Evolutionary conservation across 2,797 vertebrate species (phyloP), one percentile per base, ranked within the genome.

Genomic region (Fratercula arctica): DNA sequence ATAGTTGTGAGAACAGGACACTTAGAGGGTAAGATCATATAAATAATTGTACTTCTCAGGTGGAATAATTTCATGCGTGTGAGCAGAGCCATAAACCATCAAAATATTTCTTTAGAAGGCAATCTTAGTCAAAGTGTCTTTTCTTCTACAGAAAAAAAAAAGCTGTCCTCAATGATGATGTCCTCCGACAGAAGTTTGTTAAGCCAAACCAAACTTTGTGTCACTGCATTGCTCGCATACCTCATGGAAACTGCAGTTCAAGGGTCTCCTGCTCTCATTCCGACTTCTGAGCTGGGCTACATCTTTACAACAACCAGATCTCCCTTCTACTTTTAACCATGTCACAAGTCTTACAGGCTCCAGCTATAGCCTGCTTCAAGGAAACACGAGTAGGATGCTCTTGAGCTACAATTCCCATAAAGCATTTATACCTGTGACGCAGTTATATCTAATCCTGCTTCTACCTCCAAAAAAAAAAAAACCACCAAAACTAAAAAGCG

Each of bases 201-300:
- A 82, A 84, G 33, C 3, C 46, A 87, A 88, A 69, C 9, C 20
- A 41, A 91, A 28, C 3, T 13, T 4, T 14, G 31, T 39, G 11
- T 57, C 29, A 57, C 45, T 60, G 68, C 25, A 31, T 24, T 25
- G 3, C 45, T 76, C 53, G 33, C 1, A 2, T 28, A 35, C 5
- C 6, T 81, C 35, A 21, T 24, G 33, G 25, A 72, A 78, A 61
- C 19, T 20, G 7, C 23, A 60, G 45, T 11, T 67, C 51, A 82
- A 69, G 15, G 11, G 23, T 6, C 14, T 51, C 29, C 16, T 0
- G 0, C 15, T 19, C 29, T 59, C 28, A 25, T 85, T 76, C 25
- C 78, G 68, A 1, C 8, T 9, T 18, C 16, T 39, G 61, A 35
- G 6, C 29, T 59, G 13, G 10, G 26, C 17, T 78, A 57, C 17